These are phyloP conservation scores for Rhizomys pruinosus DNA, from an alignment of 2,113 vertebrate species.

Conservation along the genomic window DNA sequence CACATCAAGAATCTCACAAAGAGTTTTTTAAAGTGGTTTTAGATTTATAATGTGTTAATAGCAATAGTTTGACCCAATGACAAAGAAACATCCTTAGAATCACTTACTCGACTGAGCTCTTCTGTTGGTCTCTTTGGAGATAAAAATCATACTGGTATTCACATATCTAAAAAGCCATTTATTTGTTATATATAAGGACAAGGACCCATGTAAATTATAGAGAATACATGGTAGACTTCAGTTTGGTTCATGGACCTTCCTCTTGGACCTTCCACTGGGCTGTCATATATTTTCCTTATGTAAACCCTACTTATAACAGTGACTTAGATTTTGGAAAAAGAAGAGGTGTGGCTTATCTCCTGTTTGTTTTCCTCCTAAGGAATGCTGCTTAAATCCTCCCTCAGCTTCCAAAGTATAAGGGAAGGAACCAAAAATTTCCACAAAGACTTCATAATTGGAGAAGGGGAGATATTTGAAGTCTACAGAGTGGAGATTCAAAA, in stretches of 20 bases:
- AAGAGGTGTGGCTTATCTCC: conserved; percentile 43
- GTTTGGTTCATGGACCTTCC: not conserved
- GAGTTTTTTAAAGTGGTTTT: not conserved
- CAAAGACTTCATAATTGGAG: conserved; percentile 82
- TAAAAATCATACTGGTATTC: not conserved
- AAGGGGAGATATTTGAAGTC: conserved; percentile 83
- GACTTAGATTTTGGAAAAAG: not conserved
- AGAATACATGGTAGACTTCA: not conserved
- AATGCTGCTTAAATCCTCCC: conserved; percentile 34
- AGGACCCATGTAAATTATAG: not conserved
- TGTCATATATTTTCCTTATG: not conserved
- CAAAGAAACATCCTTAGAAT: not conserved
- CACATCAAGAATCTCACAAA: conserved; percentile 1
- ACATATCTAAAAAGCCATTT: not conserved
- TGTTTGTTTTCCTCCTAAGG: conserved; percentile 46
- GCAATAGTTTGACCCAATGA: not conserved
- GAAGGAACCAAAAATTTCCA: conserved; percentile 86
- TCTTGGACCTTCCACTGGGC: not conserved
- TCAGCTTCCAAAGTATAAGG: conserved; percentile 82
- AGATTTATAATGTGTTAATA: not conserved
- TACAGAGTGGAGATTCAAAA: conserved; percentile 84
- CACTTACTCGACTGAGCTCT: not conserved
- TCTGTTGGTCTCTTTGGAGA: conserved; percentile 24
- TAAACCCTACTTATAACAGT: not conserved
- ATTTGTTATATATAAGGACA: not conserved